Percentiles rank a stretch among this genome's conserved stretches.
Conservation (phyloP, 2,113 vertebrate genomes). For the Trogon melanurus region DNA sequence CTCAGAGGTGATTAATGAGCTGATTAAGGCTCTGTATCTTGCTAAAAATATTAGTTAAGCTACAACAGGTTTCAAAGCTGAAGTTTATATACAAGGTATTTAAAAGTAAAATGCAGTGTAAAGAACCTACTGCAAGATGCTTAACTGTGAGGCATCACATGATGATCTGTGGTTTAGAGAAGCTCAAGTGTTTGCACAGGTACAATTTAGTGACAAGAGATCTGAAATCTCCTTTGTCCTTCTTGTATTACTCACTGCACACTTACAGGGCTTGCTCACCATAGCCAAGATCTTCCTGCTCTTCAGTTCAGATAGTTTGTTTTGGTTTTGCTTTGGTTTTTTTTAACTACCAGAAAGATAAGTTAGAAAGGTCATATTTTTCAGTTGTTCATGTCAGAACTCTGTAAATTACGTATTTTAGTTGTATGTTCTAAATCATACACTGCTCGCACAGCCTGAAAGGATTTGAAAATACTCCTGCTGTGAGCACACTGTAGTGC, state of each 20-base stretch:
- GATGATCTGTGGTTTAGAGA: neutral
- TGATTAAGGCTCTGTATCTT: neutral
- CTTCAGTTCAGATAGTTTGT: neutral
- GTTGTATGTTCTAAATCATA: slow-evolving; percentile 29
- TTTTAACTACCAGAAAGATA: neutral
- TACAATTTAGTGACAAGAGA: neutral
- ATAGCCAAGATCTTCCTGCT: neutral
- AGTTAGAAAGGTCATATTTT: neutral
- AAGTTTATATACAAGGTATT: neutral
- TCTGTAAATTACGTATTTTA: slow-evolving; percentile 5
- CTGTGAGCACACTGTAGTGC: slow-evolving; percentile 14
- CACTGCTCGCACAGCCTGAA: neutral
- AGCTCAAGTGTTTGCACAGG: neutral
- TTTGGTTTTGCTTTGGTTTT: neutral
- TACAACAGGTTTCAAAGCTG: neutral
- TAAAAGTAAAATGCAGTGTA: neutral
- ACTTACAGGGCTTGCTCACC: neutral
- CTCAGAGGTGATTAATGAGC: neutral
- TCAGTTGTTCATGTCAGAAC: neutral
- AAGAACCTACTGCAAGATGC: neutral
- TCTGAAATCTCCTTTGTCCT: neutral
- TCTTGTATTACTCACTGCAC: neutral
- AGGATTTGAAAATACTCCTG: slow-evolving; percentile 32
- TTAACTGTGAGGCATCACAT: neutral
- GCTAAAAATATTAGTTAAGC: neutral